phyloP scores from a whole-genome alignment of 2,797 vertebrate species.

The Molossus molossus region DNA sequence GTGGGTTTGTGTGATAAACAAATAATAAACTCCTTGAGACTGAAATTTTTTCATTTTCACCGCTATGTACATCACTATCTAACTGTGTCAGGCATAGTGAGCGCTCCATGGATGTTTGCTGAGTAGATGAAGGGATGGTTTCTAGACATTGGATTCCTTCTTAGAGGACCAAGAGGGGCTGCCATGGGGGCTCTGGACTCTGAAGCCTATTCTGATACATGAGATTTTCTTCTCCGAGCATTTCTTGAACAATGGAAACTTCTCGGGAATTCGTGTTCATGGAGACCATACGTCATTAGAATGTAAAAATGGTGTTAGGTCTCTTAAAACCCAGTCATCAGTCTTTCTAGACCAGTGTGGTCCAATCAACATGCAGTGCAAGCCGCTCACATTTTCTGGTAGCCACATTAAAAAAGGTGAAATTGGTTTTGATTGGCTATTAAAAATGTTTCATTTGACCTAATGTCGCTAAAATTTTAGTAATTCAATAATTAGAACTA shows the following conservation, averaged over 20 bases:
- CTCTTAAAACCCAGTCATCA: constrained; percentile 36
- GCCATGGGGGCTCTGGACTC: neutral
- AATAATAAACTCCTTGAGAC: neutral
- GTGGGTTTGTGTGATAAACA: neutral
- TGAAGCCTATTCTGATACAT: neutral
- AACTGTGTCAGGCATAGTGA: neutral
- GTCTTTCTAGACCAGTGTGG: neutral
- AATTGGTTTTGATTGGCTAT: constrained; percentile 12
- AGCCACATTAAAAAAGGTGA: neutral
- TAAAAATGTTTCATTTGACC: constrained; percentile 5
- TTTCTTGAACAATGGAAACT: constrained; percentile 41
- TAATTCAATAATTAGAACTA: constrained; percentile 2
- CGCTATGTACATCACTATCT: neutral
- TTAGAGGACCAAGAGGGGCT: neutral
- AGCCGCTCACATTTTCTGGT: constrained; percentile 2
- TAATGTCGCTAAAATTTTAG: neutral
- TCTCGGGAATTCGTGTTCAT: neutral
- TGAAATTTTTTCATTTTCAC: neutral
- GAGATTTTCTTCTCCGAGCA: constrained; percentile 23
- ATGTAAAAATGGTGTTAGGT: constrained; percentile 24
- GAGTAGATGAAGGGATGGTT: neutral
- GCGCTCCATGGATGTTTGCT: neutral
- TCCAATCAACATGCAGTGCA: neutral
- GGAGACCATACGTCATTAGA: neutral
- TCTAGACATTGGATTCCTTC: constrained; percentile 51